Conservation (phyloP, 2,888 invertebrate genomes). For the Ceriagrion tenellum region DNA sequence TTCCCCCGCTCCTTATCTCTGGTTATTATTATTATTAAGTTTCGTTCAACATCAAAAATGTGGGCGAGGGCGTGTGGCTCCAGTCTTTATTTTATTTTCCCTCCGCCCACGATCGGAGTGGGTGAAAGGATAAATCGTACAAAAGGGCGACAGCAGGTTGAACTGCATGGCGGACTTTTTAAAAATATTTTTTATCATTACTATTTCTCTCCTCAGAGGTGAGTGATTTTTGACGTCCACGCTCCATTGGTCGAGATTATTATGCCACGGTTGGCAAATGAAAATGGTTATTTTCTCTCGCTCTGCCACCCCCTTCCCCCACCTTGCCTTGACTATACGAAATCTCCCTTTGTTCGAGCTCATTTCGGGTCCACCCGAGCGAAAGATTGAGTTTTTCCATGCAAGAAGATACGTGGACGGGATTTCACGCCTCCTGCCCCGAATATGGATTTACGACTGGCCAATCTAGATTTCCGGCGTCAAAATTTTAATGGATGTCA, state of each 20-base stretch:
- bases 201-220: background rate
- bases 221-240: constrained; percentile 10
- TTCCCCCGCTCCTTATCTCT: background rate
- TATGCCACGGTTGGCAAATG: background rate
- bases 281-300: background rate
- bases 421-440: constrained; percentile 8
- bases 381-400: background rate
- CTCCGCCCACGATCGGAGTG: constrained; percentile 23
- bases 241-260: constrained; percentile 16
- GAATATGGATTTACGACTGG: background rate
- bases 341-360: background rate
- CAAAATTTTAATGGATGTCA: constrained; percentile 16
- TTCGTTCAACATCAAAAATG: background rate
- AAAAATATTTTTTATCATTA: background rate
- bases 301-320: background rate
- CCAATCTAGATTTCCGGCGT: background rate
- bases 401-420: background rate
- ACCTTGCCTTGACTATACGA: background rate
- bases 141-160: constrained; percentile 10
- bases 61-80: constrained; percentile 37
- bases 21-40: constrained; percentile 42
- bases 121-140: background rate
- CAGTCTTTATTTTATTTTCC: background rate
- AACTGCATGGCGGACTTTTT: background rate
- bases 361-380: background rate